Conservation (phyloP, 2,797 vertebrate species). For the Mormyrops attenuatus region DNA sequence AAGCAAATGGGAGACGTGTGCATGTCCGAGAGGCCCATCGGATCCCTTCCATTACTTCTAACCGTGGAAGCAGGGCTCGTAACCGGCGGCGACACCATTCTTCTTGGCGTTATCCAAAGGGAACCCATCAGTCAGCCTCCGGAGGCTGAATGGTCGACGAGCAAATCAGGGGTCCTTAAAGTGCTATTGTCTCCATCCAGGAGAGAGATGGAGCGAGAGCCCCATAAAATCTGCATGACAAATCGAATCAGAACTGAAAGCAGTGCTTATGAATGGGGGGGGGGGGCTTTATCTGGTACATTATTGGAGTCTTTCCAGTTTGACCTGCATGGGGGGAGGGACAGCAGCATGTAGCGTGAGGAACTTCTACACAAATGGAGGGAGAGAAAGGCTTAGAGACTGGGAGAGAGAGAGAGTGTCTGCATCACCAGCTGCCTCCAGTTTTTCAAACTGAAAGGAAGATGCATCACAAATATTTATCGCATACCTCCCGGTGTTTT, state of each 20-base stretch:
- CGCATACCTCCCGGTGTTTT: background rate
- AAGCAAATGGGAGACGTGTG: background rate
- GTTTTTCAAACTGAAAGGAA: background rate
- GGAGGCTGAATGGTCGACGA: background rate
- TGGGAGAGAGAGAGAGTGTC: background rate
- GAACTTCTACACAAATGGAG: background rate
- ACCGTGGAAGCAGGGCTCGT: background rate
- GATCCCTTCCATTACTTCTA: background rate
- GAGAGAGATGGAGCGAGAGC: background rate
- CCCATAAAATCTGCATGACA: constrained; percentile 15
- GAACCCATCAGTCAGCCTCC: constrained; percentile 8
- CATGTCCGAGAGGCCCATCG: background rate
- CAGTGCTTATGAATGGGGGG: background rate
- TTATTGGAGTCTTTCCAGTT: background rate
- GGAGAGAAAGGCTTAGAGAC: background rate
- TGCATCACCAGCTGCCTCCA: background rate
- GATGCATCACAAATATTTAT: background rate
- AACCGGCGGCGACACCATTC: background rate
- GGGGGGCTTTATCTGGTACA: background rate
- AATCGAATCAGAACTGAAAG: background rate
- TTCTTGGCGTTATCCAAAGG: background rate
- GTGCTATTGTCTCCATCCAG: background rate
- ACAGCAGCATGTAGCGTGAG: background rate
- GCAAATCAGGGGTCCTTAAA: background rate
- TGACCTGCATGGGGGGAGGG: background rate